A percentile compares a stretch with the other conserved stretches of the same genome.
Conservation (phyloP, 2,888 invertebrate species). For the Zeuzera pyrina region DNA sequence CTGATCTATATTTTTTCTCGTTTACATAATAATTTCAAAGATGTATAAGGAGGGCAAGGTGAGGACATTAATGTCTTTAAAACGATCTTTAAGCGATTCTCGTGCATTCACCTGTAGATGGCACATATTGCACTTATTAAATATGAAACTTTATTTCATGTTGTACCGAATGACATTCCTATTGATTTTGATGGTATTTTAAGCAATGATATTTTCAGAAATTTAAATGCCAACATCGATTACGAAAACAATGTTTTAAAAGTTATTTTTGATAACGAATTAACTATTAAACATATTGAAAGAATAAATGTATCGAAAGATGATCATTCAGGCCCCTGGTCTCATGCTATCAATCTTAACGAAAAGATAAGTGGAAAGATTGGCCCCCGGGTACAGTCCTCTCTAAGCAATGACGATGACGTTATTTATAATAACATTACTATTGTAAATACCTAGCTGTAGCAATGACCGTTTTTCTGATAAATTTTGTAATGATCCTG, state of each 20-base stretch:
- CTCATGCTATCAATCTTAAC: neutral
- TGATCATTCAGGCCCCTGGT: neutral
- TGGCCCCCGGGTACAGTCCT: neutral
- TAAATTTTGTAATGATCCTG: no score
- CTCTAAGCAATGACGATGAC: neutral
- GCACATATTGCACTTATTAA: no score
- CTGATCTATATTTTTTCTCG: no score
- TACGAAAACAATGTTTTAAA: conserved; percentile 9
- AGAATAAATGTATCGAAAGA: neutral
- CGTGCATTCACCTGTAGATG: no score
- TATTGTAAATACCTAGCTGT: neutral
- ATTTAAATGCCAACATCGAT: conserved; percentile 9
- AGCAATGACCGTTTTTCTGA: no score
- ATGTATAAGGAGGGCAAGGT: no score
- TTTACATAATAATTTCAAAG: no score
- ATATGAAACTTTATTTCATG: conserved; percentile 9
- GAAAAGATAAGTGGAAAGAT: no score
- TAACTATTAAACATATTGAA: neutral
- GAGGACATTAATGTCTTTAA: no score
- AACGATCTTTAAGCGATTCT: no score
- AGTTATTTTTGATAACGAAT: neutral
- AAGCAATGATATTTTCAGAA: conserved; percentile 15
- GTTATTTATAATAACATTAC: neutral
- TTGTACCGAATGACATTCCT: conserved; percentile 15
- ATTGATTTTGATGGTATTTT: conserved; percentile 13